Evolutionary conservation across 2,797 vertebrate species (phyloP), one percentile per base, ranked within the genome.

Genomic region (Linurgus olivaceus): DNA sequence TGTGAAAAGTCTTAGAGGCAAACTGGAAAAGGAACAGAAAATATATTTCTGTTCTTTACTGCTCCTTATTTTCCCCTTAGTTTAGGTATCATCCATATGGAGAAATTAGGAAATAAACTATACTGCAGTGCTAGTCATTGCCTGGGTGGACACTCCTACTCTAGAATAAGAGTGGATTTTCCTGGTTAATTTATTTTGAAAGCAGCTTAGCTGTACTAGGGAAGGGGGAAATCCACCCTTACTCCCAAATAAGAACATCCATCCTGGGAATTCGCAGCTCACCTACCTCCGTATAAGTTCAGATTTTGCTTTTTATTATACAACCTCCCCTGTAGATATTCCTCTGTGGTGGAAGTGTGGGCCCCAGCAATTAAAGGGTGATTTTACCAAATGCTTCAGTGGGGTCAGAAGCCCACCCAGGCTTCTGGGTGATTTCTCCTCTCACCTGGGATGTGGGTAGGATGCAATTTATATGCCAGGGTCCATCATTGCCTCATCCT

Each of bases 1-100:
- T 83, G 87, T 93, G 85, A 83, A 91, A 81, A 47, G 70, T 94
- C 94, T 94, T 90, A 44, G 68, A 93, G 79, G 70, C 75, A 96
- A 94, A 81, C 73, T 51, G 55, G 67, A 78, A 91, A 95, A 80
- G 31, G 48, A 89, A 68, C 44, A 83, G 71, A 63, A 94, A 94
- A 91, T 42, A 29, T 13, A 75, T 86, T 92, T 84, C 65, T 86
- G 54, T 88, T 86, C 47, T 90, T 91, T 88, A 94, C 54, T 78
- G 85, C 65, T 89, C 61, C 44, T 95, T 93, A 66, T 66, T 91
- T 26, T 90, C 58, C 40, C 26, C 29, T 83, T 88, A 88, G 78
- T 89, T 95, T 81, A 86, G 37, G 23, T 48, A 78, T 94, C 87
- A 92, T 88, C 76, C 73, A 59, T 68, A 84, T 3, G 62, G 76